Evolutionary conservation across 2,113 vertebrate genomes (phyloP), one percentile per base, ranked within the genome.

Genomic region (Corythoichthys haematopterus): DNA sequence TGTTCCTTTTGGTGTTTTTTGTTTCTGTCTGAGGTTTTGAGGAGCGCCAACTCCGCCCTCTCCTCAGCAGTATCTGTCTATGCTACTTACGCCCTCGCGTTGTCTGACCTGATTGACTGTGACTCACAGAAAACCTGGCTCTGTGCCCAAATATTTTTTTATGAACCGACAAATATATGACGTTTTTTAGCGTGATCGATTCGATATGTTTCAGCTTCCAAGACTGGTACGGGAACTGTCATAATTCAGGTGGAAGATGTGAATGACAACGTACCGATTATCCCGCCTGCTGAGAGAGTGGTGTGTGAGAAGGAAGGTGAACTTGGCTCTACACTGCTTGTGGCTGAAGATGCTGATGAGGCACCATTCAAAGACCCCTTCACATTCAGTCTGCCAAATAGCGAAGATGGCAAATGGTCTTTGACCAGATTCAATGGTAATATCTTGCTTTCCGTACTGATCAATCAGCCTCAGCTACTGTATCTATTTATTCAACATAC

Each of bases 151-250:
- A 38, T 59, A 0, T n/a, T 14, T 43, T 28, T 8, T 48, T 10
- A 55, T 43, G 66, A 38, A 52, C 36, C 6, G 2, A 36, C 13
- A 13, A 16, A 8, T 7, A 8, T 8, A 43, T 43, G 40, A 43
- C 40, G 9, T 5, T 43, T 43, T 5, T 43, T 8, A 43, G 40
- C 40, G 9, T 43, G 6, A 43, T 43, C 40, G 40, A 43, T 43
- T 43, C 9, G 3, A 20, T 79, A n/a, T 64, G 10, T 89, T 68
- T 1, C 72, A 96, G 95, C 59, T 80, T 80, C 88, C 10, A 94
- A 94, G 79, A 90, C 92, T 2, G 93, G 93, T 63, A 94, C 90
- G 3, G 95, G 96, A 64, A 95, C 90, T 4, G 77, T 97, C 36
- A 83, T 94, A 9, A 80, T 97, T 70, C 66, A 71, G 65, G 71